Evolutionary conservation across 2,888 invertebrate genomes (phyloP), one percentile per base, ranked within the genome.

Genomic region (Philopedon plagiatum): DNA sequence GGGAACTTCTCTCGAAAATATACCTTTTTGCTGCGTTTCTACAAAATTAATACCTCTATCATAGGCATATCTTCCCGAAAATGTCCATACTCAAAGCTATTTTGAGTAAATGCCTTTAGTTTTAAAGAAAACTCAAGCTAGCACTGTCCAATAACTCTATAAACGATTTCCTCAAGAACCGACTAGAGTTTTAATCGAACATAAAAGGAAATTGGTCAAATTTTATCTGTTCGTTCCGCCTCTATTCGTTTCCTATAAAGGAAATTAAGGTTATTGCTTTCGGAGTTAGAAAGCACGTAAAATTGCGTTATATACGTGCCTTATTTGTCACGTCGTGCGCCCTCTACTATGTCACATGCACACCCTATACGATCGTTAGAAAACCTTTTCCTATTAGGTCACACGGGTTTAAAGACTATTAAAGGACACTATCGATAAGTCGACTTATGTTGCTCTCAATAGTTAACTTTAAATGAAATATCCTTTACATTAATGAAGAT

Each of bases 351-450:
- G 26, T 26, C 61, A 32, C 18, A 26, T 62, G 4, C 64, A 23
- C 32, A 23, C 32, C 46, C 19, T 49, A 21, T 46, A 49, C 11
- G 32, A 32, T 9, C 44, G 61, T 61, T 34, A 9, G 34, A 62
- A 19, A 34, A 37, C 49, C 21, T 49, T 49, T 46, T 34, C n/a
- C n/a, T n/a, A n/a, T n/a, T 46, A 61, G 32, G 29, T 61, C 61
- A 46, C 62, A 18, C 37, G 49, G 62, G 71, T 75, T 77, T 76
- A 80, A 80, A 80, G 76, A 71, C 8, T 15, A 54, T 54, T 54
- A 3, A 15, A 54, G 29, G 11, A 54, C 15, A 54, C 18, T 54
- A 13, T 8, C 9, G 15, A 18, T 3, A 7, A 29, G n/a, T n/a
- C n/a, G n/a, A n/a, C n/a, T n/a, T n/a, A n/a, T n/a, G n/a, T n/a